phyloP scores from a whole-genome alignment of 2,113 vertebrate species.

The Hydropotes inermis region DNA sequence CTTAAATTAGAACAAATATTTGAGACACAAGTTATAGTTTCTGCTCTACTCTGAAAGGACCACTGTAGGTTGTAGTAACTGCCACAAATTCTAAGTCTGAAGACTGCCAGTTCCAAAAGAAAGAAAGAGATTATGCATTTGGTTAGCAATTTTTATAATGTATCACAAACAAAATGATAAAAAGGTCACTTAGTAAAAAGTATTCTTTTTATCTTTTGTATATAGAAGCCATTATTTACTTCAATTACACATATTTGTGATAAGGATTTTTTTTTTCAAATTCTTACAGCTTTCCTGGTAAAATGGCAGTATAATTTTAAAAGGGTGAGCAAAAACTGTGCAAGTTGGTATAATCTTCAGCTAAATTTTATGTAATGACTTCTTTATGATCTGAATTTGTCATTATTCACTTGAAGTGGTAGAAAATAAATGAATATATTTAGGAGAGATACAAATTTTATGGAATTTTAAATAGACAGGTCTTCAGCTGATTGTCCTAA shows the following conservation, averaged over 20 bases:
- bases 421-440: conserved; percentile 66
- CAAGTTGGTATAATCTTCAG: conserved; percentile 22
- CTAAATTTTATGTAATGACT: conserved; percentile 42
- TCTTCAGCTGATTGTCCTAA: conserved; percentile 9
- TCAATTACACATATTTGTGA: background rate
- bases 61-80: background rate
- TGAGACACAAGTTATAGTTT: background rate
- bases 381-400: conserved; percentile 46
- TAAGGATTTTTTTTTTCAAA: conserved; percentile 33
- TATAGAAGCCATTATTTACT: conserved; percentile 18
- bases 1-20: background rate
- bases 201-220: background rate
- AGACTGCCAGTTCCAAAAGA: background rate
- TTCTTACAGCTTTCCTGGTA: background rate
- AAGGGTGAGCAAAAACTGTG: conserved; percentile 14
- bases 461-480: conserved; percentile 43
- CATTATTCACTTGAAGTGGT: conserved; percentile 28
- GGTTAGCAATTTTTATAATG: background rate
- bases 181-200: background rate
- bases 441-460: conserved; percentile 49
- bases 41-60: background rate
- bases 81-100: conserved; percentile 7
- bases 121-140: background rate
- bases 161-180: background rate
- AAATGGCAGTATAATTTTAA: conserved; percentile 57